These are phyloP conservation scores for Hetaerina americana DNA, from an alignment of 1,140 invertebrate genomes.

Conservation along the genomic window DNA sequence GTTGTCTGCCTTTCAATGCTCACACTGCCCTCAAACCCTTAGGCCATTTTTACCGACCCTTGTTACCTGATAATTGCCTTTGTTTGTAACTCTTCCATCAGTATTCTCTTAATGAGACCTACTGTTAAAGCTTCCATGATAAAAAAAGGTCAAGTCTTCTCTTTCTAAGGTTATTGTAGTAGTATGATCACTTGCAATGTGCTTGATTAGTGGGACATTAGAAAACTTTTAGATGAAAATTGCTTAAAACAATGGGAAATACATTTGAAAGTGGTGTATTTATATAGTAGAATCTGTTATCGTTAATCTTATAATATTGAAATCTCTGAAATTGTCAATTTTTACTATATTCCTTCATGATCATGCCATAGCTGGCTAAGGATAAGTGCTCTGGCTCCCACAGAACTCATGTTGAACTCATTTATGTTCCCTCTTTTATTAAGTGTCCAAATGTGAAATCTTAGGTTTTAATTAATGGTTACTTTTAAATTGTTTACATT, in stretches of 20 bases:
- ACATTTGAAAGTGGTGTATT: not conserved
- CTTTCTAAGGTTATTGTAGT: not conserved
- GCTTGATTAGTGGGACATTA: not conserved
- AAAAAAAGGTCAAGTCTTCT: not conserved
- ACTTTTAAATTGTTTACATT: too few species aligned
- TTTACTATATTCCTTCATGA: too few species aligned
- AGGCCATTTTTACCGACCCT: not conserved
- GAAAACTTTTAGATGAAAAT: not conserved
- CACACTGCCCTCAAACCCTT: not conserved
- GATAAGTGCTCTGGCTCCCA: not conserved
- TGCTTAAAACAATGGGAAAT: not conserved
- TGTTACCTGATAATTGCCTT: not conserved
- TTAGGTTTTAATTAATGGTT: too few species aligned
- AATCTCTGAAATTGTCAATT: too few species aligned
- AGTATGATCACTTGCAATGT: not conserved
- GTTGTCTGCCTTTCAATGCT: not conserved
- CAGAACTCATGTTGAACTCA: too few species aligned
- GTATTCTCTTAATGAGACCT: not conserved
- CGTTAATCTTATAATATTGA: too few species aligned
- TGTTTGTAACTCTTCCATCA: not conserved
- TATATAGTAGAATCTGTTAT: not conserved
- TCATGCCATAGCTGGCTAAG: not conserved
- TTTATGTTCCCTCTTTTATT: too few species aligned
- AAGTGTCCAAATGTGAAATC: too few species aligned
- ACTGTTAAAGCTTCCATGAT: not conserved